Evolutionary conservation across 2,888 invertebrate species (phyloP), one percentile per base, ranked within the genome.

Genomic region (Lagria hirta): DNA sequence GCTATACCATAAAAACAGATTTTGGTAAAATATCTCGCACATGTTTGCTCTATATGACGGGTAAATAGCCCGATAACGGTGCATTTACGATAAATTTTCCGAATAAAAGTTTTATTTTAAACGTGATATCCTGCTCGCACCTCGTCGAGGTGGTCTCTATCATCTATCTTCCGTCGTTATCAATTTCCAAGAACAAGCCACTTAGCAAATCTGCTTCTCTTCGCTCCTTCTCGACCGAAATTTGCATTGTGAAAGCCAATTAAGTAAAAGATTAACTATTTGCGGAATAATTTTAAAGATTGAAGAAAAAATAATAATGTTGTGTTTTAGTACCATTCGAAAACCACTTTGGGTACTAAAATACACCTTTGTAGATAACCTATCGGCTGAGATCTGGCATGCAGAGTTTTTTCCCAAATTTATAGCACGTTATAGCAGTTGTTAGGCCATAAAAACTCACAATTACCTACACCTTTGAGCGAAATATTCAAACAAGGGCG

Each of bases 71-170:
- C 13, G 6, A 3, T 36, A 36, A 36, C 35, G 11, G 35, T 36
- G 13, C 10, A 26, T 36, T 36, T 36, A 36, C 34, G 34, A 35
- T 26, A 26, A 24, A 35, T 36, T 36, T 36, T 14, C 35, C 17
- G 20, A 18, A 16, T 17, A 30, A 32, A 18, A 21, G 8, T 29
- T 13, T n/a, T 17, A n/a, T 10, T 10, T 22, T 36, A 10, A 12
- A 34, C 12, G 26, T 36, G 34, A 26, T 26, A 23, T 36, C 27
- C 27, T 37, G 18, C 24, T 37, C 37, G 28, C 37, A 37, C 37
- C 28, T 37, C 27, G n/a, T 10, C 37, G 27, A 16, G 37, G 37
- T 37, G 37, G 37, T 37, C 37, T 28, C 18, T 36, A 36, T 36
- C 36, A 27, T 8, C 26, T 18, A 14, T n/a, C n/a, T n/a, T n/a